Evolutionary conservation across 2,113 vertebrate genomes (phyloP).

Genomic region (Ceratotherium simum): DNA sequence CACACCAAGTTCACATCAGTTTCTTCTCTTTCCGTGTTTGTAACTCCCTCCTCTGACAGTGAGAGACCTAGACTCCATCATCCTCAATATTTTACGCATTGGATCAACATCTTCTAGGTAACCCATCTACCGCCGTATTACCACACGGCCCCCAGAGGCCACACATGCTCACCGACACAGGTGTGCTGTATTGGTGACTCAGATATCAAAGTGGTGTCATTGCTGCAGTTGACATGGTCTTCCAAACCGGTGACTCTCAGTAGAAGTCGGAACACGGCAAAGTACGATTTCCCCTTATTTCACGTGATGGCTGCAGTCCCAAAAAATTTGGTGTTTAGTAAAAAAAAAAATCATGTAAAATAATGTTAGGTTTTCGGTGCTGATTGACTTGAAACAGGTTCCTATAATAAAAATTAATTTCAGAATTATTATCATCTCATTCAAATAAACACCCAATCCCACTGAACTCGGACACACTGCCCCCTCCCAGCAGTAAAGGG

Average conservation of each 20-base stretch:
- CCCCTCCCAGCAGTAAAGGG: no score
- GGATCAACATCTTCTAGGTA: neutral
- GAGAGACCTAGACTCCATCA: neutral
- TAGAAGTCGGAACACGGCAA: neutral
- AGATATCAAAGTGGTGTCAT: neutral
- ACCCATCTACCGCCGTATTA: no score
- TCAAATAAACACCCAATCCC: neutral
- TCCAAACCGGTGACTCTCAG: neutral
- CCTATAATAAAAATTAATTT: constrained; percentile 16
- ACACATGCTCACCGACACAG: neutral
- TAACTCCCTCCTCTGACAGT: neutral
- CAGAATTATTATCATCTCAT: neutral
- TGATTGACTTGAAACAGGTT: neutral
- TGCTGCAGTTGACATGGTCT: neutral
- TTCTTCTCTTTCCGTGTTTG: neutral
- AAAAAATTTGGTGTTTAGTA: neutral
- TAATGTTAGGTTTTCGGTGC: neutral
- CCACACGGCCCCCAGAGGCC: no score
- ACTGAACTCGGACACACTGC: no score
- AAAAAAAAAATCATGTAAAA: neutral
- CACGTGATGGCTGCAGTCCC: neutral
- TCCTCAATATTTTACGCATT: neutral
- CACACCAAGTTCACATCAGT: neutral
- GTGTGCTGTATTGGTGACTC: no score
- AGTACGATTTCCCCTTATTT: neutral